Percentiles rank a stretch among this genome's conserved stretches.
Evolutionary conservation across 2,888 invertebrate genomes (phyloP).

Genomic region (Charanyca ferruginea): DNA sequence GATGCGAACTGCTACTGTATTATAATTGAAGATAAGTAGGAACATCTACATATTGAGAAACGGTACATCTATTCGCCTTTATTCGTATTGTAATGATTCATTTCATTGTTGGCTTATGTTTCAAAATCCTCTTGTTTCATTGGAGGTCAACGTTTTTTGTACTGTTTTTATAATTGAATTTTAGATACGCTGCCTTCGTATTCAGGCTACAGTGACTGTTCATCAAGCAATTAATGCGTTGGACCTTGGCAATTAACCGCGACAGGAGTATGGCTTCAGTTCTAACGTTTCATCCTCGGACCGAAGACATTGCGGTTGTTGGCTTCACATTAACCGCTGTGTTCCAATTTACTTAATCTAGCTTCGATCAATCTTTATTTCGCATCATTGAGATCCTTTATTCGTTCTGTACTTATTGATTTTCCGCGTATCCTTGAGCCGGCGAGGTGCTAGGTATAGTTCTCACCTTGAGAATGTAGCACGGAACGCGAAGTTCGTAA

Average conservation of each 20-base stretch:
- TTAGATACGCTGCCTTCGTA: constrained; percentile 12
- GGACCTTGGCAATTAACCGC: constrained; percentile 72
- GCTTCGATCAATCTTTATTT: constrained; percentile 69
- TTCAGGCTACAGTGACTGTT: constrained; percentile 33
- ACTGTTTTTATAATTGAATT: constrained; percentile 18
- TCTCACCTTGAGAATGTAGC: constrained; percentile 62
- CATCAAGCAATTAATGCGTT: constrained; percentile 42
- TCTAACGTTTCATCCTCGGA: constrained; percentile 78
- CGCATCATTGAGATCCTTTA: constrained; percentile 66
- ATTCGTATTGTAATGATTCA: constrained; percentile 13
- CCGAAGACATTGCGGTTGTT: constrained; percentile 76
- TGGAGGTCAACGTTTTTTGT: constrained; percentile 45
- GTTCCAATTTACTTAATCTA: constrained; percentile 69
- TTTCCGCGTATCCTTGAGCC: constrained; percentile 68
- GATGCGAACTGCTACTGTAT: no score
- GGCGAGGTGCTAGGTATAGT: constrained; percentile 61
- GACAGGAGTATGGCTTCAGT: constrained; percentile 72
- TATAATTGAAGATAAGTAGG: background rate
- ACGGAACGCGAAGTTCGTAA: constrained; percentile 36
- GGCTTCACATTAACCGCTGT: constrained; percentile 69
- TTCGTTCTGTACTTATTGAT: constrained; percentile 68
- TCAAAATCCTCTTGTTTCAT: constrained; percentile 8
- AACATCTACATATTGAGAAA: background rate
- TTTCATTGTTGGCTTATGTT: constrained; percentile 5
- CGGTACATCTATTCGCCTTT: background rate